A percentile compares a stretch with the other conserved stretches of the same genome.
Evolutionary conservation across 2,113 vertebrate species (phyloP).

Genomic region (Taxidea taxus): DNA sequence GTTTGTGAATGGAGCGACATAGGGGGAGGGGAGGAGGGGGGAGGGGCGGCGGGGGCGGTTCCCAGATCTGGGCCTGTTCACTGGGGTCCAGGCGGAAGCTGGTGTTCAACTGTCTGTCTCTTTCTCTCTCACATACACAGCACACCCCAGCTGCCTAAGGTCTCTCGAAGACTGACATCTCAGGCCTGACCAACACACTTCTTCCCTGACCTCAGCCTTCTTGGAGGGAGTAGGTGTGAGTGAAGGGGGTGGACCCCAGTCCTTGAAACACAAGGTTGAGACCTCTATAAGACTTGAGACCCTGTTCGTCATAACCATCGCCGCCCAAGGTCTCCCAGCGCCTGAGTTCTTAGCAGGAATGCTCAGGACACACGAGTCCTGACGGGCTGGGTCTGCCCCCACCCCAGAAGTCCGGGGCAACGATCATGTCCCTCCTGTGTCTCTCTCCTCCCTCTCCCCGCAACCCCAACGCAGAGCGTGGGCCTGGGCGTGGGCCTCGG

Average conservation of each 20-base stretch:
- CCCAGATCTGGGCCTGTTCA: background rate
- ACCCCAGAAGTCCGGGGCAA: background rate
- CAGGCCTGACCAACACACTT: background rate
- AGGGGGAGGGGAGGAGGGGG: background rate
- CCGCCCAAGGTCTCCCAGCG: background rate
- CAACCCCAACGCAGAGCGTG: background rate
- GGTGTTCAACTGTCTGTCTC: background rate
- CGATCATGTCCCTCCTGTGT: background rate
- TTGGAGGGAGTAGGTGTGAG: background rate
- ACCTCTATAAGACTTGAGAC: background rate
- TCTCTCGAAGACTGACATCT: background rate
- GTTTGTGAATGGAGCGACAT: conserved; percentile 73
- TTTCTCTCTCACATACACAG: too few species aligned
- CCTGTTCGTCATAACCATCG: background rate
- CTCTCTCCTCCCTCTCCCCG: background rate
- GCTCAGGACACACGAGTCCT: background rate
- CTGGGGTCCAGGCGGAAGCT: background rate
- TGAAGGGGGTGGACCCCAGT: background rate
- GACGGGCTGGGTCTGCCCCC: background rate
- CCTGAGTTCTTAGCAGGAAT: background rate
- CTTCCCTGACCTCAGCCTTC: background rate
- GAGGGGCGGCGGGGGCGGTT: conserved; percentile 17
- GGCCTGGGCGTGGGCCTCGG: conserved; percentile 57
- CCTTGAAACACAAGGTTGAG: background rate
- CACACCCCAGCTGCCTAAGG: background rate